Conservation (phyloP, 2,797 vertebrate species). For the Ptychadena robeensis region DNA sequence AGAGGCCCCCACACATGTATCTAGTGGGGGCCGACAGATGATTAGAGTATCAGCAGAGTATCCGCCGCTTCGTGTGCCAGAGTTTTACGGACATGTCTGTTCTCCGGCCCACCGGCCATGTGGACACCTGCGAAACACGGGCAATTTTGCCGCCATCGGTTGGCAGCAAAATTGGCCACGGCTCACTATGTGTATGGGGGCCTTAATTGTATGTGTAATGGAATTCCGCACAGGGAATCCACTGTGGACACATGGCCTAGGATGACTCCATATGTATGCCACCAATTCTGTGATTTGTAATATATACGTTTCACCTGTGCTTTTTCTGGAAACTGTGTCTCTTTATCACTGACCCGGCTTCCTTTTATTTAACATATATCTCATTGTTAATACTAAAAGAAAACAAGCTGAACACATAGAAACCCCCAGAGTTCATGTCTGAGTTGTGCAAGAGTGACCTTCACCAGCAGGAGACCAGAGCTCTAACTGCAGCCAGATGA, state of each 20-base stretch:
- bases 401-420: constrained; percentile 31
- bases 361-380: constrained; percentile 31
- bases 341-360: constrained; percentile 35
- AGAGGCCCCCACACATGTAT: too few species aligned
- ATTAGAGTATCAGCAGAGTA: too few species aligned
- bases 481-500: constrained; percentile 12
- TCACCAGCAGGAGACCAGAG: not conserved
- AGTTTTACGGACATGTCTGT: too few species aligned
- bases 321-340: constrained; percentile 33
- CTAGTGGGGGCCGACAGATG: too few species aligned
- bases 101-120: too few species aligned
- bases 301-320: constrained; percentile 45
- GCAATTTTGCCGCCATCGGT: too few species aligned
- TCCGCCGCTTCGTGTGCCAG: too few species aligned
- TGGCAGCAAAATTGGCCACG: too few species aligned
- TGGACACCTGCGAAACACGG: too few species aligned
- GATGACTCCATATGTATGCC: not conserved
- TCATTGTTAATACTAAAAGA: constrained; percentile 37
- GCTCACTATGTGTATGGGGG: too few species aligned
- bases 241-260: too few species aligned
- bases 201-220: too few species aligned
- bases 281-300: constrained; percentile 33
- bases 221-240: not conserved
- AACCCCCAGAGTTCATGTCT: constrained; percentile 6
- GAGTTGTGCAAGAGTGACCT: constrained; percentile 25